Percentiles rank a stretch among this genome's conserved stretches.
These are phyloP conservation scores for Thymallus thymallus DNA, from an alignment of 2,113 vertebrate genomes.

Conservation along the genomic window DNA sequence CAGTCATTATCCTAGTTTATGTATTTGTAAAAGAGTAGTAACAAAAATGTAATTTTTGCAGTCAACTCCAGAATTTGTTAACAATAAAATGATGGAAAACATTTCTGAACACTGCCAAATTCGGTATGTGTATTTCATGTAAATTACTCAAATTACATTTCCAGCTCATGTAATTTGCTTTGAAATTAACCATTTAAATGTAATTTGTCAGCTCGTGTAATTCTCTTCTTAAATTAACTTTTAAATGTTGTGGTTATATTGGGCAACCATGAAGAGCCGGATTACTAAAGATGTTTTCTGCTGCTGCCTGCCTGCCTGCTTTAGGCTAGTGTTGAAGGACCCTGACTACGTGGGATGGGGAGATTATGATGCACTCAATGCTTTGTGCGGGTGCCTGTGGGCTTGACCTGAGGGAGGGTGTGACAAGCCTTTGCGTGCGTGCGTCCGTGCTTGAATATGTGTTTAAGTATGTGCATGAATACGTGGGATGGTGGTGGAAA, in stretches of 20 bases:
- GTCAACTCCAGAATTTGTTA: too few species aligned
- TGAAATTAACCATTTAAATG: neutral
- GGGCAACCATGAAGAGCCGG: too few species aligned
- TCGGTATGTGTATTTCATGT: neutral
- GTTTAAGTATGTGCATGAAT: neutral
- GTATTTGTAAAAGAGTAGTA: too few species aligned
- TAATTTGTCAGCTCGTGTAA: slow-evolving; percentile 2
- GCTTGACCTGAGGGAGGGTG: slow-evolving; percentile 50
- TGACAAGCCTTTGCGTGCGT: slow-evolving; percentile 33
- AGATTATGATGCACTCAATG: slow-evolving; percentile 45
- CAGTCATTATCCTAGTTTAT: neutral
- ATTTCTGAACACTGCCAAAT: neutral
- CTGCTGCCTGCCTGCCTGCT: neutral
- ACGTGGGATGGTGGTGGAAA: neutral
- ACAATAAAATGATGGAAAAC: too few species aligned
- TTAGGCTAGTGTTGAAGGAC: slow-evolving; percentile 16
- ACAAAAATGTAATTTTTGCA: too few species aligned
- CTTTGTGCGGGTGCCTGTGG: slow-evolving; percentile 54
- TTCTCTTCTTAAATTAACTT: too few species aligned
- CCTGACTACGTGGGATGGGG: slow-evolving; percentile 21
- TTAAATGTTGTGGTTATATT: too few species aligned
- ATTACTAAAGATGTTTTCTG: slow-evolving; percentile 25
- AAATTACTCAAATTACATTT: neutral
- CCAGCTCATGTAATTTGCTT: neutral
- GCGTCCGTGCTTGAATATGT: neutral